Percentiles rank a stretch among this genome's conserved stretches.
Conservation (phyloP, 2,797 vertebrate species). For the Acestrorhynchus altus region DNA sequence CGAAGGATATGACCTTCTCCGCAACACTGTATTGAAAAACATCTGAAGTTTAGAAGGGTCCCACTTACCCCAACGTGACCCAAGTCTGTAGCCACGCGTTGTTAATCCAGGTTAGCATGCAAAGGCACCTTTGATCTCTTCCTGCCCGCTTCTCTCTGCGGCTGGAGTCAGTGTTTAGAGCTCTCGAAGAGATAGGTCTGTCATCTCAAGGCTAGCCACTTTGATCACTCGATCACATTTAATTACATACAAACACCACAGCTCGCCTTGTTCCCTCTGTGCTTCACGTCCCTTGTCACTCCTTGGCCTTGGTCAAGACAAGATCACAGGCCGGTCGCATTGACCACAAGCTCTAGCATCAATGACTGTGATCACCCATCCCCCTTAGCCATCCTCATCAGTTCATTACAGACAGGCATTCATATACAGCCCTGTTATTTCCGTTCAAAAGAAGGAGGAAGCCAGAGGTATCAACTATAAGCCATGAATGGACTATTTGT, state of each 20-base stretch:
- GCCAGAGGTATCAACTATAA: conserved; percentile 44
- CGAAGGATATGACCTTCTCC: conserved; percentile 32
- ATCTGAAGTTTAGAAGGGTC: conserved; percentile 22
- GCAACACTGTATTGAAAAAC: conserved; percentile 33
- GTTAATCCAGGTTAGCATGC: conserved; percentile 35
- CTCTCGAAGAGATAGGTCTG: conserved; percentile 56
- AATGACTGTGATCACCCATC: conserved; percentile 18
- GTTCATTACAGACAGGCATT: conserved; percentile 35
- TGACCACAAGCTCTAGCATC: conserved; percentile 42
- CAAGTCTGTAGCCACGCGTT: conserved; percentile 18
- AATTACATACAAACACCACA: conserved; percentile 18
- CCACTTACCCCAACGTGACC: conserved; percentile 28
- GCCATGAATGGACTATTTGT: conserved; percentile 54
- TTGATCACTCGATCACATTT: conserved; percentile 59
- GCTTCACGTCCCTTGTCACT: conserved; percentile 33
- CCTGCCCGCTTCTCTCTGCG: background rate
- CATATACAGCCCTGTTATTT: conserved; percentile 33
- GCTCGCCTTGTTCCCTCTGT: conserved; percentile 14
- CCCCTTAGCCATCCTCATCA: conserved; percentile 33
- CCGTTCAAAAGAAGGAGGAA: conserved; percentile 35
- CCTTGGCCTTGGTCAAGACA: conserved; percentile 38
- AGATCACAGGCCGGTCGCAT: conserved; percentile 49
- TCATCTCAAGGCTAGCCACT: conserved; percentile 62
- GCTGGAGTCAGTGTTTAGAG: conserved; percentile 25
- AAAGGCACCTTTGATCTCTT: conserved; percentile 44